These are phyloP conservation scores for Tipula vernalis DNA, from an alignment of 2,888 invertebrate species.

Conservation along the genomic window DNA sequence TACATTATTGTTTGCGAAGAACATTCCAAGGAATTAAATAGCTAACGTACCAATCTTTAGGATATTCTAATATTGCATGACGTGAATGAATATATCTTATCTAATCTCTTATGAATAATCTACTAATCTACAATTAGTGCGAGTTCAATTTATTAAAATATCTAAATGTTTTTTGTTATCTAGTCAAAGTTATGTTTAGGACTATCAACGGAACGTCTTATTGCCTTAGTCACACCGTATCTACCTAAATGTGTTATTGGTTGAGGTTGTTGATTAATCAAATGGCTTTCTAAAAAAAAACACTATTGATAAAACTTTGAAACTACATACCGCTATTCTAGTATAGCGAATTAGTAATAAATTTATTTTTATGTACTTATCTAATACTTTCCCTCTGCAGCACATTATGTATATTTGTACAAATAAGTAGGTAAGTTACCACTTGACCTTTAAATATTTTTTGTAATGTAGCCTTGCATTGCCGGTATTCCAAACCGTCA, in stretches of 20 bases:
- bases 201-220: not conserved
- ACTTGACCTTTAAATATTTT: too few species aligned
- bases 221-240: not conserved
- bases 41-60: not conserved
- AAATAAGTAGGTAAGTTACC: too few species aligned
- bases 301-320: not conserved
- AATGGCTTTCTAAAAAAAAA: not conserved
- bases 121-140: not conserved
- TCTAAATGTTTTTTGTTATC: not conserved
- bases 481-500: too few species aligned
- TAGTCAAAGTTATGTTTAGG: not conserved
- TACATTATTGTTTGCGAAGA: not conserved
- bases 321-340: not conserved
- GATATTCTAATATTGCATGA: not conserved
- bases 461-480: too few species aligned
- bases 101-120: too few species aligned
- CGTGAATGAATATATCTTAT: not conserved
- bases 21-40: not conserved
- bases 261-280: not conserved
- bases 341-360: not conserved
- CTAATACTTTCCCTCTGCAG: not conserved
- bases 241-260: not conserved
- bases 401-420: too few species aligned
- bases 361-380: not conserved
- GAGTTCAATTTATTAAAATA: not conserved